A percentile compares a stretch with the other conserved stretches of the same genome.
Conservation (phyloP, 2,888 invertebrate species). For the Campopleginae sp. region DNA sequence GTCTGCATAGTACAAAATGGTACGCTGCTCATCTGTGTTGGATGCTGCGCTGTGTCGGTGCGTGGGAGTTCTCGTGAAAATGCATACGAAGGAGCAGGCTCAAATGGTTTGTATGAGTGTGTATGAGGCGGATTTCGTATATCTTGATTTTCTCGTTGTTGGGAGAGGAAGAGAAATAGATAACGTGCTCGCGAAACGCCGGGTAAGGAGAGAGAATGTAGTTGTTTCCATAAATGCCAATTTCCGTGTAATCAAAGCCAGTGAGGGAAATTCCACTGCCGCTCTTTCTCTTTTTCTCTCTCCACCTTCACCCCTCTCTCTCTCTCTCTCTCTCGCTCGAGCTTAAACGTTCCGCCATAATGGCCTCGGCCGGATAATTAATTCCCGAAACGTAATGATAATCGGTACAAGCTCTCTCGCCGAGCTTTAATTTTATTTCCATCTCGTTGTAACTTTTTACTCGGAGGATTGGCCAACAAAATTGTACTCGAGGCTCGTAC, state of each 20-base stretch:
- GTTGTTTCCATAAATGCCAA: slow-evolving; percentile 69
- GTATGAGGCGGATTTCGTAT: slow-evolving; percentile 41
- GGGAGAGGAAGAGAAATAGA: slow-evolving; percentile 4
- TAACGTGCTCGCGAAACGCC: background rate
- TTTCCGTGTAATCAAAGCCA: slow-evolving; percentile 67
- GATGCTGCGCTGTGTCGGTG: slow-evolving; percentile 30
- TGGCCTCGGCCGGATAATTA: slow-evolving; percentile 55
- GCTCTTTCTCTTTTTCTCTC: slow-evolving; percentile 5
- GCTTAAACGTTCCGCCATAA: slow-evolving; percentile 52
- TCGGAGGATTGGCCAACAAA: slow-evolving; percentile 21
- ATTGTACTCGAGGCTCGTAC: background rate
- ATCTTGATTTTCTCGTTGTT: slow-evolving; percentile 36
- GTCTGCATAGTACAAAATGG: slow-evolving; percentile 48
- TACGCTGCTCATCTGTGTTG: slow-evolving; percentile 32
- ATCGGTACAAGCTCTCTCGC: slow-evolving; percentile 41
- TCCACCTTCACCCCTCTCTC: background rate
- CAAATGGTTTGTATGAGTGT: background rate
- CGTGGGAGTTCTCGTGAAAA: slow-evolving; percentile 55
- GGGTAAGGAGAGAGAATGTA: slow-evolving; percentile 30
- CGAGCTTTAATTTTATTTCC: slow-evolving; percentile 39
- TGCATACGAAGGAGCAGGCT: slow-evolving; percentile 31
- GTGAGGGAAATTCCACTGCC: slow-evolving; percentile 48
- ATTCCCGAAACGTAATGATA: slow-evolving; percentile 58
- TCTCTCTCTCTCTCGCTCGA: slow-evolving; percentile 1
- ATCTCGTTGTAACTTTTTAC: slow-evolving; percentile 3